Base-by-base conservation (phyloP, 1,140 invertebrate genomes). In the Ceratina calcarata region DNA sequence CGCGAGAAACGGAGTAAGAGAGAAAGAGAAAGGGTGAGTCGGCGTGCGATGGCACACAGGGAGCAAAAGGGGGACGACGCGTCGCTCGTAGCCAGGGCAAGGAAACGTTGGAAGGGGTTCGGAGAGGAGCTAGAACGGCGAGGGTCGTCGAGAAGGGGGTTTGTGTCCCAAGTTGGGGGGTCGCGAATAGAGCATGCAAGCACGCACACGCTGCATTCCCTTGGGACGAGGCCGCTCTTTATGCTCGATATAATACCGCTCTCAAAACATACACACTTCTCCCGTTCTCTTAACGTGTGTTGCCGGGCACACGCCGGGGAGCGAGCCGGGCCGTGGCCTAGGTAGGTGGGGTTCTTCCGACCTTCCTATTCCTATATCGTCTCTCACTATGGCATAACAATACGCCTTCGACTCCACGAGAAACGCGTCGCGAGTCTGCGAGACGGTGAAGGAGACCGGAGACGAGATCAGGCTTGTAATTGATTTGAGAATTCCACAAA, bases 181-280 rank as follows among this genome's bases (percentile, higher is more conserved):
- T 87, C 85, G 80, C 84, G 89, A 87, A 84, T 84, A 80, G 86
- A 86, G 89, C 86, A 90, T 87, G 89, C 86, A 87, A 90, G 89
- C 89, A 90, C 89, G 89, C 89, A 91, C 88, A 89, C 85, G 84
- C 77, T 85, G 67, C 85, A 86, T 89, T 88, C 92, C 91, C 91
- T 65, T 82, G 92, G 91, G 92, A 93, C 90, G 76, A 86, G 89
- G 90, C 87, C 91, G 89, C 91, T 93, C 92, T 93, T 93, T 93
- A 93, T 93, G 92, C 92, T 93, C 92, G 91, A 93, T 93, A 92
- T 93, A 93, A 93, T 93, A 92, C 91, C 91, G 91, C 91, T 93
- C 92, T 93, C 89, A 93, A 93, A 93, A 93, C 91, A 93, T 92
- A 93, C 92, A 92, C 90, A 91, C 91, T 91, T 91, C 87, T 91